These are phyloP conservation scores for Morone chrysops DNA, from an alignment of 2,113 vertebrate genomes.

Conservation along the genomic window DNA sequence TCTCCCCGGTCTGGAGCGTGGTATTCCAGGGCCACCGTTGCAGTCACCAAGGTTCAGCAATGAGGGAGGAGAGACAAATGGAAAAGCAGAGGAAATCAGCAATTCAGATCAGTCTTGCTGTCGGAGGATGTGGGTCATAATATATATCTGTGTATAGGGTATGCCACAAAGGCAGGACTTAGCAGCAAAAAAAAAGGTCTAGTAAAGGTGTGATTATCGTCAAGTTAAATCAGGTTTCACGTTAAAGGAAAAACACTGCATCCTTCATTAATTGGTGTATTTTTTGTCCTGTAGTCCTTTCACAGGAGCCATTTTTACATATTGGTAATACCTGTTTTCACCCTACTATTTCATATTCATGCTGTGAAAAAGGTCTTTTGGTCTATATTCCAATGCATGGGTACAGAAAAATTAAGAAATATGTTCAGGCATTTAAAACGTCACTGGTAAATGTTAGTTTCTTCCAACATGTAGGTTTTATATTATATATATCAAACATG, in stretches of 20 bases:
- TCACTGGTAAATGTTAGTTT: neutral
- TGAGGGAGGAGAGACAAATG: slow-evolving; percentile 52
- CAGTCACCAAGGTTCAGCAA: slow-evolving; percentile 37
- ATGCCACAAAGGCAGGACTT: neutral
- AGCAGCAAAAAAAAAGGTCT: neutral
- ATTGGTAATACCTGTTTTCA: no score
- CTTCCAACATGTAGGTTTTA: neutral
- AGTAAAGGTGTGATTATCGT: neutral
- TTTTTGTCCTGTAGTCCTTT: neutral
- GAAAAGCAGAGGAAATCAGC: slow-evolving; percentile 55
- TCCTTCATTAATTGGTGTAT: neutral
- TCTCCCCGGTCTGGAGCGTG: neutral
- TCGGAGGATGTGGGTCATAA: slow-evolving; percentile 53
- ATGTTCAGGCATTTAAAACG: neutral
- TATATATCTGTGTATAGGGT: slow-evolving; percentile 16
- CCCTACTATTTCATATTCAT: no score
- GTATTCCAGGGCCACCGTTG: slow-evolving; percentile 31
- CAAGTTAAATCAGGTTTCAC: neutral
- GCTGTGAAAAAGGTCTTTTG: no score
- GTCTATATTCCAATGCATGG: neutral
- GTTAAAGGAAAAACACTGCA: neutral
- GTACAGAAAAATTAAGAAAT: neutral
- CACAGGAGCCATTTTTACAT: no score
- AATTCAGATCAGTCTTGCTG: slow-evolving; percentile 51
- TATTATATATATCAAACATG: neutral